Percentiles rank a stretch among this genome's conserved stretches.
Evolutionary conservation across 1,140 invertebrate genomes (phyloP).

Genomic region (Neelides sp.): DNA sequence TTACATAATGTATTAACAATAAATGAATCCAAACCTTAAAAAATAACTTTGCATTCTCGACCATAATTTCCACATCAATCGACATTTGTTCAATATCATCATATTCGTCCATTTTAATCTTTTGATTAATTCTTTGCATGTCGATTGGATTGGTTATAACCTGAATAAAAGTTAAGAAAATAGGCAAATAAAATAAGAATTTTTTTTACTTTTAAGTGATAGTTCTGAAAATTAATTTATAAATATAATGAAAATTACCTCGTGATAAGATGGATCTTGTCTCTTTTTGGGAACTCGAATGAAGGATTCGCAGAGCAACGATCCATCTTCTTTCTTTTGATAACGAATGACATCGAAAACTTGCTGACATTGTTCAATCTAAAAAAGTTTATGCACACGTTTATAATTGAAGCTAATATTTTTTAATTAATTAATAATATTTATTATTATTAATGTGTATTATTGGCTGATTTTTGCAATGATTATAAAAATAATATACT

Average conservation of each 20-base stretch:
- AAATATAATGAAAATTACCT: constrained; percentile 38
- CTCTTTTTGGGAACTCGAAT: constrained; percentile 83
- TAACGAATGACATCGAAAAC: constrained; percentile 81
- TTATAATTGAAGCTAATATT: not conserved
- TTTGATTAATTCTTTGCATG: constrained; percentile 84
- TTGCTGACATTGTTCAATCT: constrained; percentile 78
- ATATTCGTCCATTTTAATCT: constrained; percentile 89
- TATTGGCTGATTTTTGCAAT: too few species aligned
- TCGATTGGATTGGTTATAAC: constrained; percentile 87
- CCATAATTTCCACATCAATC: constrained; percentile 70
- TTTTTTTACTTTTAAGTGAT: not conserved
- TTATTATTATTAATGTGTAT: not conserved
- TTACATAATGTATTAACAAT: not conserved
- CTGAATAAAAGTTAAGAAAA: constrained; percentile 27
- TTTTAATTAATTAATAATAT: not conserved
- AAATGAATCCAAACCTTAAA: constrained; percentile 56
- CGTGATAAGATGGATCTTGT: constrained; percentile 78
- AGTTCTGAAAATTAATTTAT: not conserved
- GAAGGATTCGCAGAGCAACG: constrained; percentile 81
- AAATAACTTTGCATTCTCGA: constrained; percentile 86
- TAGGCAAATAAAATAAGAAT: not conserved
- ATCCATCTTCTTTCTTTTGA: constrained; percentile 82
- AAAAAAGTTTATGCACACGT: too few species aligned
- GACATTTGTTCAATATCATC: constrained; percentile 76
- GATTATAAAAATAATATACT: too few species aligned